These are phyloP conservation scores for Drosophila buzzatii DNA, from an alignment of 2,888 invertebrate genomes.

Conservation along the genomic window DNA sequence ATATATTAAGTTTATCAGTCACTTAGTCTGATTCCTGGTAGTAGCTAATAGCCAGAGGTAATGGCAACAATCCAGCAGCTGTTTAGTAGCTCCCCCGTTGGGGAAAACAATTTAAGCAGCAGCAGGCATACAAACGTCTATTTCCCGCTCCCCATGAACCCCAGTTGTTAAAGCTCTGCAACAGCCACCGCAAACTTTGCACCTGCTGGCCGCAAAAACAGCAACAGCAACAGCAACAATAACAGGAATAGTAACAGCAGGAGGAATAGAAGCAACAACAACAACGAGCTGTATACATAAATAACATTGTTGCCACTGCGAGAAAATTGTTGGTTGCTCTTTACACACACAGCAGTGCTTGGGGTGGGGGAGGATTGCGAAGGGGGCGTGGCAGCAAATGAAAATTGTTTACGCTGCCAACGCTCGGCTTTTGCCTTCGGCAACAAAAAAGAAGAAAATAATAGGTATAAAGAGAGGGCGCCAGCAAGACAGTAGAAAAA, in stretches of 20 bases:
- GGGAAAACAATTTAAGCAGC: conserved; percentile 64
- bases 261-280: conserved; percentile 31
- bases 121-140: conserved; percentile 55
- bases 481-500: conserved; percentile 33
- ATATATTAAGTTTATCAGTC: conserved; percentile 42
- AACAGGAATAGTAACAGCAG: conserved; percentile 16
- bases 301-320: conserved; percentile 68
- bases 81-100: conserved; percentile 22
- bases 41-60: conserved; percentile 65
- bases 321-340: conserved; percentile 38
- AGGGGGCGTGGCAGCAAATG: conserved; percentile 45
- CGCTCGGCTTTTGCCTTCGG: conserved; percentile 44
- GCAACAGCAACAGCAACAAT: conserved; percentile 34
- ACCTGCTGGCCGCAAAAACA: conserved; percentile 63
- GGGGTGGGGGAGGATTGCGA: neutral
- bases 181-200: conserved; percentile 48
- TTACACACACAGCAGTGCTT: neutral
- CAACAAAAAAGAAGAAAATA: neutral
- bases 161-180: neutral
- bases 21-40: conserved; percentile 43
- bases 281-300: conserved; percentile 60
- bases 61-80: conserved; percentile 35
- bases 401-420: conserved; percentile 73
- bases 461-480: conserved; percentile 5
- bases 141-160: conserved; percentile 22